These are phyloP conservation scores for Pelmatolapia mariae DNA, from an alignment of 2,113 vertebrate genomes.

Conservation along the genomic window DNA sequence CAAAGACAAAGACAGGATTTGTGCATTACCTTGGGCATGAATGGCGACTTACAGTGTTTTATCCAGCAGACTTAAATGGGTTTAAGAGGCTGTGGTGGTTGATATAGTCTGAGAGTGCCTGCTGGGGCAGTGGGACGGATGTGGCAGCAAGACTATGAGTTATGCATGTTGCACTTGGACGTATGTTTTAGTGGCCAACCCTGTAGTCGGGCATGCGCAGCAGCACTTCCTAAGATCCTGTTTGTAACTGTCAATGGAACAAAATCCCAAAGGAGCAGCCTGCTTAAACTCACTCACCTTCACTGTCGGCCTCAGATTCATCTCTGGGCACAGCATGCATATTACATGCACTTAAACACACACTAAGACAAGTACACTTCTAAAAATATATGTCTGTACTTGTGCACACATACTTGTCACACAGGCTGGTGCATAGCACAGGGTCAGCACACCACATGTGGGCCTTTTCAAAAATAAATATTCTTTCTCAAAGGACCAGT, in stretches of 20 bases:
- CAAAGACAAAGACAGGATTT: constrained; percentile 6
- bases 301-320: constrained; percentile 53
- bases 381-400: neutral
- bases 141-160: constrained; percentile 44
- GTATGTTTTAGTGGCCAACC: constrained; percentile 64
- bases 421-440: constrained; percentile 20
- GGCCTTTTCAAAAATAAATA: constrained; percentile 52
- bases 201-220: constrained; percentile 52
- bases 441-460: constrained; percentile 48
- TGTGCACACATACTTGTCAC: neutral
- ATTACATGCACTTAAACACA: constrained; percentile 36
- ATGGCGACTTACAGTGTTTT: constrained; percentile 38
- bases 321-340: constrained; percentile 39
- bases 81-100: constrained; percentile 34
- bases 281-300: constrained; percentile 71
- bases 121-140: constrained; percentile 21
- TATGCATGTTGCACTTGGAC: constrained; percentile 45
- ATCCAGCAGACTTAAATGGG: constrained; percentile 30
- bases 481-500: constrained; percentile 44
- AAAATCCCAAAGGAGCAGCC: constrained; percentile 59
- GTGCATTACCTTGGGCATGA: constrained; percentile 14
- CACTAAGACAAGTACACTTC: neutral
- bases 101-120: constrained; percentile 39
- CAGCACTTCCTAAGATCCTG: constrained; percentile 61
- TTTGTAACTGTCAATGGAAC: constrained; percentile 72